phyloP scores from a whole-genome alignment of 2,888 invertebrate species.

The Morpho deidamia region DNA sequence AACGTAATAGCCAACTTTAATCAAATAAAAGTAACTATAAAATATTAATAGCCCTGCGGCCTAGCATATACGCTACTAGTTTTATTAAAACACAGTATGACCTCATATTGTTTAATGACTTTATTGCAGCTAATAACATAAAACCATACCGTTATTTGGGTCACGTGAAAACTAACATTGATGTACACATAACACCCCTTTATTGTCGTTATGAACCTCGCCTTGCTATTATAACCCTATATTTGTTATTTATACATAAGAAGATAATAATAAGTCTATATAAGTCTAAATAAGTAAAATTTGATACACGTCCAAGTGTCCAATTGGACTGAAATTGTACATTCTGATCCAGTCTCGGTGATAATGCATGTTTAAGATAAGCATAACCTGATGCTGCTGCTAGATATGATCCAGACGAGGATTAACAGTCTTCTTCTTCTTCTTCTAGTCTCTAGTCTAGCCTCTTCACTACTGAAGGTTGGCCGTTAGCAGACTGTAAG shows the following conservation, averaged over 20 bases:
- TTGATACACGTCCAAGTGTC: too few relatives aligned
- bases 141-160: slow-evolving; percentile 20
- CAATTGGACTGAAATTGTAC: too few relatives aligned
- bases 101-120: slow-evolving; percentile 21
- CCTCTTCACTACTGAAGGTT: too few relatives aligned
- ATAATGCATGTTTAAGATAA: too few relatives aligned
- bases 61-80: slow-evolving; percentile 10
- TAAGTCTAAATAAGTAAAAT: too few relatives aligned
- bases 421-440: too few relatives aligned
- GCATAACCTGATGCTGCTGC: too few relatives aligned
- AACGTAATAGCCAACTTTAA: slow-evolving; percentile 1
- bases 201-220: slow-evolving; percentile 11
- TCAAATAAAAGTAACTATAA: slow-evolving; percentile 7
- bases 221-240: slow-evolving; percentile 2
- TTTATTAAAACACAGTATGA: slow-evolving; percentile 14
- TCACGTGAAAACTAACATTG: slow-evolving; percentile 22
- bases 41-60: slow-evolving; percentile 12
- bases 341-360: too few relatives aligned
- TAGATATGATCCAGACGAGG: too few relatives aligned
- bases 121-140: slow-evolving; percentile 24
- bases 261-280: background rate
- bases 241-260: background rate
- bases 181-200: slow-evolving; percentile 15
- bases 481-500: too few relatives aligned
- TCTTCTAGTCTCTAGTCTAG: too few relatives aligned